phyloP scores from a whole-genome alignment of 2,113 vertebrate species.

The Tachycineta bicolor region DNA sequence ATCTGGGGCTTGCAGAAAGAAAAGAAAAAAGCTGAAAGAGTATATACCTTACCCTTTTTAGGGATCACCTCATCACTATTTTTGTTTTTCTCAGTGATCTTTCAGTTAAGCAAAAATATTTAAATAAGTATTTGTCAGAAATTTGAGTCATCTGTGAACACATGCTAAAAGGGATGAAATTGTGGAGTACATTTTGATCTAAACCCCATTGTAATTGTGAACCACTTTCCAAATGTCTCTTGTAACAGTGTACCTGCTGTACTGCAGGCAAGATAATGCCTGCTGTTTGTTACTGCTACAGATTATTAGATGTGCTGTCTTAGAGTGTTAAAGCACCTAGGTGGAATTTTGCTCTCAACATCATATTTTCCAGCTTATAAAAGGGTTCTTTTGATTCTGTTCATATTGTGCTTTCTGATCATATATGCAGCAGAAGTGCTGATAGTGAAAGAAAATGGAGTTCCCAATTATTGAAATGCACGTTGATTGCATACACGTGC shows the following conservation, averaged over 20 bases:
- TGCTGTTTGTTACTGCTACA: background rate
- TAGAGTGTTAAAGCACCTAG: background rate
- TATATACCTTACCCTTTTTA: background rate
- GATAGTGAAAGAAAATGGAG: background rate
- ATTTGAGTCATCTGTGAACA: slow-evolving; percentile 15
- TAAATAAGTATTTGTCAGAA: slow-evolving; percentile 25
- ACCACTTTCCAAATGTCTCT: slow-evolving; percentile 1
- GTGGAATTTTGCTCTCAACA: background rate
- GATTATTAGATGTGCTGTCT: background rate
- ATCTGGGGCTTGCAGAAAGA: background rate
- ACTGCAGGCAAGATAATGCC: slow-evolving; percentile 5
- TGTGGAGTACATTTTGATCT: background rate
- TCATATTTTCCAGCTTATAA: background rate
- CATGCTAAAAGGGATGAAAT: background rate
- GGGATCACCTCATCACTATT: background rate
- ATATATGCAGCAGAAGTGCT: background rate
- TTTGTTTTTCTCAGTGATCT: background rate
- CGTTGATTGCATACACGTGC: background rate
- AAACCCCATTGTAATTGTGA: slow-evolving; percentile 11
- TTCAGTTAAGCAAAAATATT: background rate
- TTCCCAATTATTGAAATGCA: background rate
- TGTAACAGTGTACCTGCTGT: background rate
- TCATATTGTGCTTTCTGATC: background rate
- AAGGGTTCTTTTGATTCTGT: background rate
- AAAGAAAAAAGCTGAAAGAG: background rate